phyloP scores from a whole-genome alignment of 2,113 vertebrate species.

The Sander lucioperca region DNA sequence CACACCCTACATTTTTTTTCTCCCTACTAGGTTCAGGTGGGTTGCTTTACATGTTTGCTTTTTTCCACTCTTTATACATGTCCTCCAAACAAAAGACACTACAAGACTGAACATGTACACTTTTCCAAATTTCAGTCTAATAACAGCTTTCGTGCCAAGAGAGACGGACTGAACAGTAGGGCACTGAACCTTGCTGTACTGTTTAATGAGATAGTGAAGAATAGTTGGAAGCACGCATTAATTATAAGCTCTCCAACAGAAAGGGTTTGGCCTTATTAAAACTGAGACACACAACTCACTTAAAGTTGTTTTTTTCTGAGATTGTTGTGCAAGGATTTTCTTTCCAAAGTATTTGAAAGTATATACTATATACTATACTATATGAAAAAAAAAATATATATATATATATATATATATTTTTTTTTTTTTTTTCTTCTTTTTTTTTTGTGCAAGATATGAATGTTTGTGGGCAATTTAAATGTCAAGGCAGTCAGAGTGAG shows the following conservation, averaged over 20 bases:
- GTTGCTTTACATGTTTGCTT: neutral
- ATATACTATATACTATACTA: too few species aligned
- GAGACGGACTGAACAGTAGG: neutral
- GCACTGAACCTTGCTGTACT: neutral
- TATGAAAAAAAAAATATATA: too few species aligned
- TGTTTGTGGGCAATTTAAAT: neutral
- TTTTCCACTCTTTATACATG: neutral
- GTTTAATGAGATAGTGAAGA: neutral
- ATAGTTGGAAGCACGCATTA: neutral
- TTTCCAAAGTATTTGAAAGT: neutral
- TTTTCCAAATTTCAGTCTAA: neutral
- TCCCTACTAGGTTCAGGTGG: constrained; percentile 6
- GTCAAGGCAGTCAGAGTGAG: neutral
- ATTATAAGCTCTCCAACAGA: neutral
- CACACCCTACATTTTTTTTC: constrained; percentile 39
- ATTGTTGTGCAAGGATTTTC: too few species aligned
- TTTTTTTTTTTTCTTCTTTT: neutral
- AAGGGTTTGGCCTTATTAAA: neutral
- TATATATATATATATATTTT: neutral
- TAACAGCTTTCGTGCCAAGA: neutral
- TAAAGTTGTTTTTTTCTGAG: neutral
- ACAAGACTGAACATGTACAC: constrained; percentile 56
- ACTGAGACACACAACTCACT: neutral
- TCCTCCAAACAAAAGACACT: neutral
- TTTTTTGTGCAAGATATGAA: neutral